These are phyloP conservation scores for Orthosia gothica DNA, from an alignment of 2,888 invertebrate genomes.

Conservation along the genomic window DNA sequence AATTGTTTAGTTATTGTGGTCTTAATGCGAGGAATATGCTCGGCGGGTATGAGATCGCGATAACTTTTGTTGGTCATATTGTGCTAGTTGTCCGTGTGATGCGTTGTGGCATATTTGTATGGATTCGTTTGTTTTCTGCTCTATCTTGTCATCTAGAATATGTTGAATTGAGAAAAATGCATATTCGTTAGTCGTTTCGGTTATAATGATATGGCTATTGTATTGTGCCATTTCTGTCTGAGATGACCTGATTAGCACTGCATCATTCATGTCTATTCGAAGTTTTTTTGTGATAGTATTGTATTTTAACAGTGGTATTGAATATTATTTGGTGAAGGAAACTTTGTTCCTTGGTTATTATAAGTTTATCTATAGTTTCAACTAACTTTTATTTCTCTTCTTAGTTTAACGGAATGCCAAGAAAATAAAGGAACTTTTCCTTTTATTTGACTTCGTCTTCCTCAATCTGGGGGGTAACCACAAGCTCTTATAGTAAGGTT, in stretches of 20 bases:
- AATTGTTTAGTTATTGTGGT: conserved; percentile 80
- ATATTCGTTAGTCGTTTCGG: conserved; percentile 34
- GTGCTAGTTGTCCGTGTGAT: conserved; percentile 57
- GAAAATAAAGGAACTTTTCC: no score
- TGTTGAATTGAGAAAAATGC: conserved; percentile 13
- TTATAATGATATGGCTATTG: neutral
- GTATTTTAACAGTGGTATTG: neutral
- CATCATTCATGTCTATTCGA: neutral
- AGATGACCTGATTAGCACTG: neutral
- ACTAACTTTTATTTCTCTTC: neutral
- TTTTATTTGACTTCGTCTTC: no score
- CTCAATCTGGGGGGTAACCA: no score
- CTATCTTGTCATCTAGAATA: conserved; percentile 61
- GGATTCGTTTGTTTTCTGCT: conserved; percentile 24
- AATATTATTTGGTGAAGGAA: neutral
- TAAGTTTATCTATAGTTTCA: neutral
- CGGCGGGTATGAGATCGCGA: conserved; percentile 77
- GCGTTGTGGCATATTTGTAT: conserved; percentile 59
- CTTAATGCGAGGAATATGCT: conserved; percentile 66
- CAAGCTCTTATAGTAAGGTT: no score
- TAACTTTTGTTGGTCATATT: conserved; percentile 67
- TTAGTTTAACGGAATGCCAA: neutral
- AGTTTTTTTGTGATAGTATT: neutral
- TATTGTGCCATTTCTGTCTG: neutral
- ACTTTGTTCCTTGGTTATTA: neutral